Evolutionary conservation across 2,797 vertebrate genomes (phyloP).

Genomic region (Florisuga fusca): DNA sequence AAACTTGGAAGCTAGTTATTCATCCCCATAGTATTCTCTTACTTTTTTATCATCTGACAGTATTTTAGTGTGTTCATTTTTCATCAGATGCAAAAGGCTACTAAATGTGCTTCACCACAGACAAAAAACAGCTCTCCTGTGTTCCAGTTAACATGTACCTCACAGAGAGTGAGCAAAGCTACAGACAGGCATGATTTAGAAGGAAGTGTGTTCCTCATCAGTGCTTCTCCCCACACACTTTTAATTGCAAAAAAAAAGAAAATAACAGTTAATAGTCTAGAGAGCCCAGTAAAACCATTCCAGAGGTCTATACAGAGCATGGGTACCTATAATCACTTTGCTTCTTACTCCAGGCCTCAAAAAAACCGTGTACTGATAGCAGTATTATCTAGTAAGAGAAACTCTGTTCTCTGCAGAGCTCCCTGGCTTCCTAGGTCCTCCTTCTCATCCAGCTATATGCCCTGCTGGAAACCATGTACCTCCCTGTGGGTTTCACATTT

Average conservation of each 20-base stretch:
- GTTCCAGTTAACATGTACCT: neutral
- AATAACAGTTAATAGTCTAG: neutral
- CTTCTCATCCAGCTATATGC: neutral
- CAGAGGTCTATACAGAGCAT: neutral
- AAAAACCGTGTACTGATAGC: neutral
- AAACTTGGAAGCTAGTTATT: neutral
- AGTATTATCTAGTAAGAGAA: neutral
- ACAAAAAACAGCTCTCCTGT: neutral
- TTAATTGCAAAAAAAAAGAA: neutral
- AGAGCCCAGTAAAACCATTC: neutral
- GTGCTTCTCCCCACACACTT: neutral
- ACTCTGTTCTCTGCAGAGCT: neutral
- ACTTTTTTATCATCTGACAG: neutral
- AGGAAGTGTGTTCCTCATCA: neutral
- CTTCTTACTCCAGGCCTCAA: neutral
- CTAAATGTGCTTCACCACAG: neutral
- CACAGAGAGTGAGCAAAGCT: neutral
- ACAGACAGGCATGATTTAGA: neutral
- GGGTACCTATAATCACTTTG: neutral
- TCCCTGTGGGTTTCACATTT: accelerated
- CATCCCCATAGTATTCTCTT: neutral
- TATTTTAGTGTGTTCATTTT: neutral
- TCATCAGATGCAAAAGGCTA: neutral
- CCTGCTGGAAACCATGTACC: neutral
- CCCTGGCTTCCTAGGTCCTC: neutral